Conservation (phyloP, 64 coral and sea anemone species). For the Catalaphyllia jardinei region DNA sequence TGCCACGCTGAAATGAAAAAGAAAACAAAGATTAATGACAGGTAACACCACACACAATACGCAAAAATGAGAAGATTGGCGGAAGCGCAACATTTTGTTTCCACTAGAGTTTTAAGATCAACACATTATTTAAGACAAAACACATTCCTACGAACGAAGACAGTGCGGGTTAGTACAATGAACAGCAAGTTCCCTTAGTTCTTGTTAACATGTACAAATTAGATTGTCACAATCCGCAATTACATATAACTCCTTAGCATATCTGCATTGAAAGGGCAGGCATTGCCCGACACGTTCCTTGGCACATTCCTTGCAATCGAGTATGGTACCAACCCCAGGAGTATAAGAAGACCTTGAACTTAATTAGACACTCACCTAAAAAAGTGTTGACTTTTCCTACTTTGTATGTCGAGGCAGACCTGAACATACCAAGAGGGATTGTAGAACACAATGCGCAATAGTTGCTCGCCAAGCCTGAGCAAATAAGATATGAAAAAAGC, state of each 20-base stretch:
- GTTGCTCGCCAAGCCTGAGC: background rate
- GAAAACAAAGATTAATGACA: background rate
- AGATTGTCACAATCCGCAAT: too few species aligned
- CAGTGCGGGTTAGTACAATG: too few species aligned
- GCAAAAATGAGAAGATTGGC: background rate
- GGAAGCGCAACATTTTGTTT: too few species aligned
- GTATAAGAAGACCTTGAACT: background rate
- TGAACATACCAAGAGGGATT: background rate
- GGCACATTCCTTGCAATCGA: background rate
- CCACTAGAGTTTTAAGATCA: too few species aligned
- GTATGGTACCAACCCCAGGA: background rate
- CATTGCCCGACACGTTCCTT: too few species aligned
- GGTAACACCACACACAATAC: background rate
- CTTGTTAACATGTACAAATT: too few species aligned
- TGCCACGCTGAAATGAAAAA: background rate
- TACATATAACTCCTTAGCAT: too few species aligned
- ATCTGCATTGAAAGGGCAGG: too few species aligned
- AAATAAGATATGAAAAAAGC: background rate
- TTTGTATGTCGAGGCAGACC: background rate
- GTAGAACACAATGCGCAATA: background rate
- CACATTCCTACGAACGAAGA: too few species aligned
- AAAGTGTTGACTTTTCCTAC: background rate
- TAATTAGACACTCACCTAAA: background rate
- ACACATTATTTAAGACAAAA: too few species aligned
- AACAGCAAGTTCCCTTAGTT: too few species aligned